Conservation (phyloP, 2,113 vertebrate genomes). For the Macrotus californicus region DNA sequence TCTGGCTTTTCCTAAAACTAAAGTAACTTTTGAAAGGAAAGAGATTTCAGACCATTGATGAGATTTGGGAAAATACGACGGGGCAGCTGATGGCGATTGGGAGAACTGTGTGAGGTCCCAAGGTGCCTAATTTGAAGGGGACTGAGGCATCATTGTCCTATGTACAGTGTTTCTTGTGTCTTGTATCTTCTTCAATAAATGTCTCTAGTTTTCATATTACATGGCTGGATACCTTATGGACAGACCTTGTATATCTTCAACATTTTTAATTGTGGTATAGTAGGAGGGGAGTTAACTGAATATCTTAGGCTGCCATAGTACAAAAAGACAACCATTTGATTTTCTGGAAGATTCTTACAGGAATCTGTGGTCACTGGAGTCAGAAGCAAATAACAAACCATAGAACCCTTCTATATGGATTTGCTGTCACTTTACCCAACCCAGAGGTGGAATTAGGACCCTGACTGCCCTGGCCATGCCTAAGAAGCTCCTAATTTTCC, state of each 20-base stretch:
- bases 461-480: background rate
- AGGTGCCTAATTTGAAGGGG: no score
- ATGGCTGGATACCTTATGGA: no score
- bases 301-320: background rate
- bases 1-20: no score
- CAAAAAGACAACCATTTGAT: constrained; percentile 6
- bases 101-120: no score
- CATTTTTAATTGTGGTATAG: background rate
- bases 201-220: no score
- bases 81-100: no score
- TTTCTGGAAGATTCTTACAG: background rate
- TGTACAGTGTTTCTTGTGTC: no score
- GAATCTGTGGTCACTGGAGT: background rate
- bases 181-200: no score
- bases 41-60: no score
- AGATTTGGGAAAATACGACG: no score
- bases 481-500: background rate
- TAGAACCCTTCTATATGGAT: background rate
- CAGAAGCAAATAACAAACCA: constrained; percentile 1
- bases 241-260: background rate
- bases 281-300: background rate
- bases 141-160: no score
- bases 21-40: no score
- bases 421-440: background rate
- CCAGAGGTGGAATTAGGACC: background rate